Evolutionary conservation across 2,888 invertebrate species (phyloP).

Genomic region (Gisinianus flammeolus): DNA sequence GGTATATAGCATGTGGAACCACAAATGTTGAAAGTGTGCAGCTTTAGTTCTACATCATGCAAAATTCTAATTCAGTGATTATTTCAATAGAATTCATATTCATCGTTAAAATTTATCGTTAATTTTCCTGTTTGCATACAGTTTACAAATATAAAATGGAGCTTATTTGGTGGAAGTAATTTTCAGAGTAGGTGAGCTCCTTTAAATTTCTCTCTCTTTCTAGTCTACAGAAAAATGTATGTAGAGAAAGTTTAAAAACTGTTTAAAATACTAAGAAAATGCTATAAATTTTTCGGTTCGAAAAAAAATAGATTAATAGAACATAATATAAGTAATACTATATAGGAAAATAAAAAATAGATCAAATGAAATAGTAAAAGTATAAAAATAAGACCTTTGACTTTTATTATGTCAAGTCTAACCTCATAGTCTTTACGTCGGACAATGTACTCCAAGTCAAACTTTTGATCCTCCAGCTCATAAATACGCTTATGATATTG

Average conservation of each 20-base stretch:
- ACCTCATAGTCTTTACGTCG: slow-evolving; percentile 99
- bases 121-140: not conserved
- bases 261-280: not conserved
- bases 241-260: not conserved
- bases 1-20: not conserved
- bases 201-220: not conserved
- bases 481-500: slow-evolving; percentile 87
- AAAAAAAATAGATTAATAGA: not conserved
- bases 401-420: slow-evolving; percentile 41
- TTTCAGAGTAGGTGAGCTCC: not conserved
- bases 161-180: not conserved
- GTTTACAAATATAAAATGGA: not conserved
- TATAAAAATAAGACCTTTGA: not conserved
- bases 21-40: not conserved
- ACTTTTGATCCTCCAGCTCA: slow-evolving; percentile 91
- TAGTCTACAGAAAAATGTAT: not conserved
- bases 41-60: not conserved
- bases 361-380: slow-evolving; percentile 2
- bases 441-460: slow-evolving; percentile 97
- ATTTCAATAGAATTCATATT: not conserved
- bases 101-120: not conserved
- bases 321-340: not conserved
- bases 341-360: not conserved
- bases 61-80: too few relatives aligned
- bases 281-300: not conserved